These are phyloP conservation scores for Leptinotarsa peninsularis DNA, from an alignment of 2,888 invertebrate genomes.

Conservation along the genomic window DNA sequence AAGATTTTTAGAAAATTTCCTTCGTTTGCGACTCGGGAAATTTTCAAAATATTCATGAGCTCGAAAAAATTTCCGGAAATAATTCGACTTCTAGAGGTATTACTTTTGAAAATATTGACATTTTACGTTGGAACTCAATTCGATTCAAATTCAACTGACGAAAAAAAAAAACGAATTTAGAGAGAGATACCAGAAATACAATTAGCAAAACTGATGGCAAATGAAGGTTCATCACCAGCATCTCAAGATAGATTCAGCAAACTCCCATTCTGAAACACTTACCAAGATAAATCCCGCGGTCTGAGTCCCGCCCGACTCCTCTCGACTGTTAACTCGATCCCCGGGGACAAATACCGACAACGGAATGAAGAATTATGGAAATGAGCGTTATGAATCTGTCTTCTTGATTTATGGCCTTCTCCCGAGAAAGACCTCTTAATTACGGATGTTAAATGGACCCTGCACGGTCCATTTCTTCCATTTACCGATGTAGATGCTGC, in stretches of 20 bases:
- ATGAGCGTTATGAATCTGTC: conserved; percentile 44
- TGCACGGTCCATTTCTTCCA: conserved; percentile 23
- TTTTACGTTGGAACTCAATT: too few relatives aligned
- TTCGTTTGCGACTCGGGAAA: too few relatives aligned
- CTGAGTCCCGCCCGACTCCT: conserved; percentile 25
- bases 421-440: conserved; percentile 25
- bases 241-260: conserved; percentile 4
- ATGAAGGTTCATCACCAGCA: background rate
- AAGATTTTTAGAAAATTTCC: too few relatives aligned
- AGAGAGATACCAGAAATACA: too few relatives aligned
- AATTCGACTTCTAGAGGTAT: too few relatives aligned
- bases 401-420: conserved; percentile 34
- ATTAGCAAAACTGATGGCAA: background rate
- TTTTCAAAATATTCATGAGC: too few relatives aligned
- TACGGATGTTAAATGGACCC: conserved; percentile 23
- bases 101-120: too few relatives aligned
- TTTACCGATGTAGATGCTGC: conserved; percentile 12
- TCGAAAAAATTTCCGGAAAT: too few relatives aligned
- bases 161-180: too few relatives aligned
- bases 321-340: conserved; percentile 32
- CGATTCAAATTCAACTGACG: too few relatives aligned
- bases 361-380: conserved; percentile 43
- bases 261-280: conserved; percentile 4
- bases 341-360: conserved; percentile 34
- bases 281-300: conserved; percentile 21